Base-by-base conservation (phyloP, 2,113 vertebrate genomes). In the Fukomys damarensis region DNA sequence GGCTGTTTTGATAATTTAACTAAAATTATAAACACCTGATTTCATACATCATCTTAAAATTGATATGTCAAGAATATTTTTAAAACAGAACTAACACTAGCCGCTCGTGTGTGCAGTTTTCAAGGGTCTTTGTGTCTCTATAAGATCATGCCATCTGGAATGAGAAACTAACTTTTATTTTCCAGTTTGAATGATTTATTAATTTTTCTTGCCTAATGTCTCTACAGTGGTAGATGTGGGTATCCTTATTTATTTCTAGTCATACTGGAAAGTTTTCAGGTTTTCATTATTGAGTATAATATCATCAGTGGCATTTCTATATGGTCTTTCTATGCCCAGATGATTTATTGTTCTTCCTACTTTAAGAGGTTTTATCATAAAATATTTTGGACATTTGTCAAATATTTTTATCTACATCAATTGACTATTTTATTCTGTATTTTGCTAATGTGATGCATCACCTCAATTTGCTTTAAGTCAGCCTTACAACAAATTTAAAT, bases 1-100 rank as follows among this genome's bases (percentile, higher is more conserved):
- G 65, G 22, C 32, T 38, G 52, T 89, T 89, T 96, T 17, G 85
- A 26, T 82, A 65, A 49, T 66, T 93, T 95, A 88, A 83, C 26
- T 63, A 86, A 91, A 58, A 16, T 82, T 13, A 85, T 32, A 94
- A 93, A 85, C 24, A 93, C 24, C 41, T 43, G 7, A 49, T 82
- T 92, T 86, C 66, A 41, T 35, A 59, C 32, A 70, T 80, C 14
- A 93, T 91, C 12, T 85, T 26, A 77, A 94, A 52, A 46, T 2
- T 81, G 59, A 70, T 90, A 49, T 59, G n/a, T n/a, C 19, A 96
- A 90, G 20, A 85, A 79, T 49, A 88, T 3, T 38, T 76, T 28
- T 74, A 93, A 81, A 86, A 59, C 3, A 3, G 9, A 1, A 24
- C 24, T 61, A 72, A 72, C 1, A 49, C 0, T 87, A 61, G 10